A percentile compares a stretch with the other conserved stretches of the same genome.
Conservation (phyloP, 2,113 vertebrate species). For the Pollimyrus isidori region DNA sequence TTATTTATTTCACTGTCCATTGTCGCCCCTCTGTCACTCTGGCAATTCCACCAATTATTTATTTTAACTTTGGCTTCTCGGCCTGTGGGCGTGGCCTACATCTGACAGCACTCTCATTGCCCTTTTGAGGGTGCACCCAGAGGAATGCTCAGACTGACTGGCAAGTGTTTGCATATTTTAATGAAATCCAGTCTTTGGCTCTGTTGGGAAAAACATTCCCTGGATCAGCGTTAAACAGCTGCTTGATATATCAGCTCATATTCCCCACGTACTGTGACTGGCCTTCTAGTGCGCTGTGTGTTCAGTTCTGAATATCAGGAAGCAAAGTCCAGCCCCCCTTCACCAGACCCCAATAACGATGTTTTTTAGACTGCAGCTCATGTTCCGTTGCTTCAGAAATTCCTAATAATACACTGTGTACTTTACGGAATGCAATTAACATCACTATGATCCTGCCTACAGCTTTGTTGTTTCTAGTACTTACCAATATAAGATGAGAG, state of each 20-base stretch:
- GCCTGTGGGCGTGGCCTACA: neutral
- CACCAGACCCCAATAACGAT: no score
- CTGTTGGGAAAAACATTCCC: constrained; percentile 52
- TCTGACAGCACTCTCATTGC: neutral
- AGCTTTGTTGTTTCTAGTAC: constrained; percentile 2
- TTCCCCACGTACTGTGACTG: constrained; percentile 65
- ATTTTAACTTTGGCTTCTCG: neutral
- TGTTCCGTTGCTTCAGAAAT: neutral
- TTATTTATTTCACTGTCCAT: neutral
- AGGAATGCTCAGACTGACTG: constrained; percentile 5
- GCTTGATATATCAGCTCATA: constrained; percentile 53
- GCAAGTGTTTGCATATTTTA: neutral
- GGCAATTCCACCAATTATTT: neutral
- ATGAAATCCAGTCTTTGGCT: constrained; percentile 32
- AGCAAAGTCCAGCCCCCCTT: neutral
- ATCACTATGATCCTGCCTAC: neutral
- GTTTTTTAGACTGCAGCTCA: neutral
- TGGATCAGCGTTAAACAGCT: constrained; percentile 47
- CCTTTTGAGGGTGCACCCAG: neutral
- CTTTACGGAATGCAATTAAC: neutral
- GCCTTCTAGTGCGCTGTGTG: constrained; percentile 60
- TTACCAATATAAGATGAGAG: neutral
- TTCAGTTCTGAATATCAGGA: neutral
- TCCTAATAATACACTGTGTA: neutral
- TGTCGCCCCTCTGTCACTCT: neutral